Evolutionary conservation across 64 coral and sea anemone species (phyloP).

Genomic region (Cladopsammia gracilis): DNA sequence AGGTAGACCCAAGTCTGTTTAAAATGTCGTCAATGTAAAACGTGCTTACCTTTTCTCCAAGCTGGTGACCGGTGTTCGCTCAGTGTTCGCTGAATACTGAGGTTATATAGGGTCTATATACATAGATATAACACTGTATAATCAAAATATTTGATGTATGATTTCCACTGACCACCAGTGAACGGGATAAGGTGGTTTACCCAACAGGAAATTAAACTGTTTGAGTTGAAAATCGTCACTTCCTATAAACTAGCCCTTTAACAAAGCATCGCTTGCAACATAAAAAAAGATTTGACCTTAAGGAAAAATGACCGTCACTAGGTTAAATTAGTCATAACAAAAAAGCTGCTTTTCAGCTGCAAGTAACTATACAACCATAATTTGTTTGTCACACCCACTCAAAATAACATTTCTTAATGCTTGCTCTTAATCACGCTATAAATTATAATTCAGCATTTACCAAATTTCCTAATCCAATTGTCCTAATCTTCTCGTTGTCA

Average conservation of each 20-base stretch:
- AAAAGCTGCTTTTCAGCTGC: not conserved
- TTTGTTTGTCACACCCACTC: not conserved
- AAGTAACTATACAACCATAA: not conserved
- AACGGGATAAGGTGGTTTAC: not conserved
- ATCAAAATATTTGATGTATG: not conserved
- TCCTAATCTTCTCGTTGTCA: not conserved
- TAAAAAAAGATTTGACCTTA: not conserved
- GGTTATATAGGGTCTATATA: too few relatives aligned
- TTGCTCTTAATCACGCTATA: too few relatives aligned
- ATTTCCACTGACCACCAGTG: not conserved
- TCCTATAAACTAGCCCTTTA: not conserved
- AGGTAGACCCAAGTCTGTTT: not conserved
- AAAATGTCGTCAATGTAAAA: too few relatives aligned
- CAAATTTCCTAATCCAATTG: constrained; percentile 23
- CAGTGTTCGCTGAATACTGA: not conserved
- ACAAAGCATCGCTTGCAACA: not conserved
- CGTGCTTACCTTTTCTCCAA: not conserved
- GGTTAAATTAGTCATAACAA: not conserved
- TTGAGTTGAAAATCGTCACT: not conserved
- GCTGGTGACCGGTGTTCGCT: not conserved
- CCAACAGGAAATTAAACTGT: not conserved
- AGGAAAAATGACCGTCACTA: not conserved
- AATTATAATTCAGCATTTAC: not conserved
- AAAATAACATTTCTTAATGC: not conserved
- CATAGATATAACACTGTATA: too few relatives aligned